Conservation (phyloP, 1,140 invertebrate genomes). For the Aphaenogaster floridana region DNA sequence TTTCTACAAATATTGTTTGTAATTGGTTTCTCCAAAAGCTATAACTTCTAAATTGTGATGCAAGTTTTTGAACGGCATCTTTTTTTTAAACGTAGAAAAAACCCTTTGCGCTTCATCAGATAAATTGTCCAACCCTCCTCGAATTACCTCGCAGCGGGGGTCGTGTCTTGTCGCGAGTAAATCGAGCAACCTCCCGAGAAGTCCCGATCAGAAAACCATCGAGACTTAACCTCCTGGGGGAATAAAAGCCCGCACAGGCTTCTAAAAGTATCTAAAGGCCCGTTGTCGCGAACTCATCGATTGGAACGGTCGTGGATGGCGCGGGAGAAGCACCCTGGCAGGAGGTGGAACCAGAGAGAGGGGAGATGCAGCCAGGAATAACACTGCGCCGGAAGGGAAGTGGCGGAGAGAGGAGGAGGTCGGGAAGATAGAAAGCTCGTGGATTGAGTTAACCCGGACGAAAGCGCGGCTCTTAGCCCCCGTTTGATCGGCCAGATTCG, state of each 20-base stretch:
- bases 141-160: slow-evolving; percentile 16
- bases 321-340: slow-evolving; percentile 58
- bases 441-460: slow-evolving; percentile 85
- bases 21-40: neutral
- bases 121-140: slow-evolving; percentile 30
- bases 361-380: slow-evolving; percentile 19
- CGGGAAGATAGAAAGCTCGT: slow-evolving; percentile 75
- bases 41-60: neutral
- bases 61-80: neutral
- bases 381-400: slow-evolving; percentile 21
- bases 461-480: slow-evolving; percentile 85
- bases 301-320: slow-evolving; percentile 82
- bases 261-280: slow-evolving; percentile 78
- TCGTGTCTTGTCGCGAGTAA: slow-evolving; percentile 49
- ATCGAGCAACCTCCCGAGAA: slow-evolving; percentile 50
- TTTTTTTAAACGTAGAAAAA: neutral
- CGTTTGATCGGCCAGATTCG: slow-evolving; percentile 87
- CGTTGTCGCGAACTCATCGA: slow-evolving; percentile 82
- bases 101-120: neutral
- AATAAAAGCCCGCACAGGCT: slow-evolving; percentile 41
- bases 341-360: slow-evolving; percentile 23
- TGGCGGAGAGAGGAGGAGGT: slow-evolving; percentile 55
- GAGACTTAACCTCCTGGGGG: slow-evolving; percentile 42
- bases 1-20: neutral
- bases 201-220: slow-evolving; percentile 59